These are phyloP conservation scores for Heliconius aoede DNA, from an alignment of 2,888 invertebrate genomes.

Conservation along the genomic window DNA sequence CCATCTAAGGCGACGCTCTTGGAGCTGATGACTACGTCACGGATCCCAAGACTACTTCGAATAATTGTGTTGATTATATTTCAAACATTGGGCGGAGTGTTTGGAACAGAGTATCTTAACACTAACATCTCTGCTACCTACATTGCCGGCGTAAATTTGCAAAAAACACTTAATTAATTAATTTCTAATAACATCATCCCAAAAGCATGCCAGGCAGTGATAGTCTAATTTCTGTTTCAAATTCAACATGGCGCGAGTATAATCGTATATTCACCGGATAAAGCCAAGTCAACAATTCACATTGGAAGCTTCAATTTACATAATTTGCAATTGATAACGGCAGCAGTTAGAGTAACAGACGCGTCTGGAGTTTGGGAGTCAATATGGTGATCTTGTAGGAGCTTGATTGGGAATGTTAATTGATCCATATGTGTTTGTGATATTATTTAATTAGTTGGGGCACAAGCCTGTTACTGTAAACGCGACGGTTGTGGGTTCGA, in stretches of 20 bases:
- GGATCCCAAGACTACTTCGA: too few species aligned
- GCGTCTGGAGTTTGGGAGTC: slow-evolving; percentile 37
- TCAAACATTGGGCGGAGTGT: too few species aligned
- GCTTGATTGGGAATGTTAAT: slow-evolving; percentile 1
- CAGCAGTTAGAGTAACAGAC: slow-evolving; percentile 44
- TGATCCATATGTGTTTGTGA: neutral
- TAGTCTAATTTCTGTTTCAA: slow-evolving; percentile 42
- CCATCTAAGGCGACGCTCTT: too few species aligned
- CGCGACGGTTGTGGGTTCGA: too few species aligned
- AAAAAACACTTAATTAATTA: neutral
- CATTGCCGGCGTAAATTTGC: neutral
- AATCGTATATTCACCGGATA: slow-evolving; percentile 47
- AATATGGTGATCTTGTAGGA: slow-evolving; percentile 16
- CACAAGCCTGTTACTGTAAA: neutral
- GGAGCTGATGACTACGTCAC: too few species aligned
- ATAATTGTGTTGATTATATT: too few species aligned
- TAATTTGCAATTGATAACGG: slow-evolving; percentile 62
- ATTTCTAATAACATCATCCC: neutral
- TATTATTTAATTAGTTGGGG: neutral
- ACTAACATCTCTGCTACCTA: neutral
- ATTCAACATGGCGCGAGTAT: slow-evolving; percentile 43
- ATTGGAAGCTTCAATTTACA: slow-evolving; percentile 53
- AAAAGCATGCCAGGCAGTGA: slow-evolving; percentile 4
- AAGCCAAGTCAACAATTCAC: slow-evolving; percentile 57
- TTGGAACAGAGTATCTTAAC: too few species aligned